These are phyloP conservation scores for Acanthisitta chloris DNA, from an alignment of 2,113 vertebrate species.

Conservation along the genomic window DNA sequence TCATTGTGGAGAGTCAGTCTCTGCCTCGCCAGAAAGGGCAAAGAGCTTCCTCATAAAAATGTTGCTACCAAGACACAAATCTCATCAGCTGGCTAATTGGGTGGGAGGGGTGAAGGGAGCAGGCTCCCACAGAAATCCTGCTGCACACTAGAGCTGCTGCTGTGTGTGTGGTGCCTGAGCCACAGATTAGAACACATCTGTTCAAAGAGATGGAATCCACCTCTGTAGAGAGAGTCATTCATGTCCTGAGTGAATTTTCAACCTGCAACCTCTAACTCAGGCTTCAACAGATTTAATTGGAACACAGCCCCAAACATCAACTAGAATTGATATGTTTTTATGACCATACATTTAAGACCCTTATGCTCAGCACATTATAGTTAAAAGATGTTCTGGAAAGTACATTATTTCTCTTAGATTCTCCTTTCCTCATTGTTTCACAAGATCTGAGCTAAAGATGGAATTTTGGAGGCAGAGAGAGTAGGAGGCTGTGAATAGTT, in stretches of 20 bases:
- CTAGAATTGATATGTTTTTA: not conserved
- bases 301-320: not conserved
- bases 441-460: slow-evolving; percentile 41
- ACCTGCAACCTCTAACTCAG: not conserved
- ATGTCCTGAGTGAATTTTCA: not conserved
- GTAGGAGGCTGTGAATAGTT: slow-evolving; percentile 53
- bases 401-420: not conserved
- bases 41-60: not conserved
- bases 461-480: slow-evolving; percentile 58
- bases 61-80: not conserved
- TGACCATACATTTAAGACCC: not conserved
- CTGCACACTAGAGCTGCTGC: not conserved
- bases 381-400: not conserved
- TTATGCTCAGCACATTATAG: not conserved
- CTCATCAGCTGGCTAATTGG: not conserved
- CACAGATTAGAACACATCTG: accelerated
- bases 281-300: not conserved
- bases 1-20: not conserved
- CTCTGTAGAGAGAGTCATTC: not conserved
- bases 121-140: not conserved
- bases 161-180: not conserved
- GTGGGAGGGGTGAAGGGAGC: slow-evolving; percentile 16
- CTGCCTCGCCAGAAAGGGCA: not conserved
- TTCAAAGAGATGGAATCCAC: not conserved
- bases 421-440: slow-evolving; percentile 38